Conservation (phyloP, 2,113 vertebrate genomes). For the Fulmarus glacialis region DNA sequence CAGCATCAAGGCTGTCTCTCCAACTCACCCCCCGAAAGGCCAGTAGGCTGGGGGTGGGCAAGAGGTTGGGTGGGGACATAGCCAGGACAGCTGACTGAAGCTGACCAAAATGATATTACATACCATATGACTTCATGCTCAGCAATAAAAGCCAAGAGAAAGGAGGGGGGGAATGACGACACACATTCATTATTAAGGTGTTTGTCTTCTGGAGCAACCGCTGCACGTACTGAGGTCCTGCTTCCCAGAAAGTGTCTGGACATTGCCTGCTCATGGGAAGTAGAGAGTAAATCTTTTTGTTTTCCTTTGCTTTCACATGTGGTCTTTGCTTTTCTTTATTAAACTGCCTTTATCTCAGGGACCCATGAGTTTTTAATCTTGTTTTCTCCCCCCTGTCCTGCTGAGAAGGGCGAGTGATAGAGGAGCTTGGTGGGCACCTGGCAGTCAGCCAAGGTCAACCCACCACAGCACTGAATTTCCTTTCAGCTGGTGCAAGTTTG, state of each 20-base stretch:
- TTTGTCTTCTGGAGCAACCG: neutral
- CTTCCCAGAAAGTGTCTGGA: neutral
- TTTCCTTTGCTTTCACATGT: neutral
- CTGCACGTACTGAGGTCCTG: fast-evolving
- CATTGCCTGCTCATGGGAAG: neutral
- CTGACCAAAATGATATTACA: no score
- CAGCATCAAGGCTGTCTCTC: neutral
- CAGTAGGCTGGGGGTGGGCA: neutral
- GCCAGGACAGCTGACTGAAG: no score
- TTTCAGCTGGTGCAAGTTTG: neutral
- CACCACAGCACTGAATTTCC: neutral
- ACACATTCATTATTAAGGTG: neutral
- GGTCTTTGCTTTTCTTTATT: neutral
- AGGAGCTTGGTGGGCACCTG: neutral
- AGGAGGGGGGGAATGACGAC: no score
- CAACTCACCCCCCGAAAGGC: fast-evolving
- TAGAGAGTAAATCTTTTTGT: neutral
- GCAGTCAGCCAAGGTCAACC: neutral
- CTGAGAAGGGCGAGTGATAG: neutral
- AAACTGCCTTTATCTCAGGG: neutral
- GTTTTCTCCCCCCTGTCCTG: neutral
- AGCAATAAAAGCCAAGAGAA: no score
- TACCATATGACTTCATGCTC: no score
- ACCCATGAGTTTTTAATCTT: neutral
- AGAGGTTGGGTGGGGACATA: no score